phyloP scores from a whole-genome alignment of 1,140 invertebrate genomes.

The Drosophila parabipectinata region DNA sequence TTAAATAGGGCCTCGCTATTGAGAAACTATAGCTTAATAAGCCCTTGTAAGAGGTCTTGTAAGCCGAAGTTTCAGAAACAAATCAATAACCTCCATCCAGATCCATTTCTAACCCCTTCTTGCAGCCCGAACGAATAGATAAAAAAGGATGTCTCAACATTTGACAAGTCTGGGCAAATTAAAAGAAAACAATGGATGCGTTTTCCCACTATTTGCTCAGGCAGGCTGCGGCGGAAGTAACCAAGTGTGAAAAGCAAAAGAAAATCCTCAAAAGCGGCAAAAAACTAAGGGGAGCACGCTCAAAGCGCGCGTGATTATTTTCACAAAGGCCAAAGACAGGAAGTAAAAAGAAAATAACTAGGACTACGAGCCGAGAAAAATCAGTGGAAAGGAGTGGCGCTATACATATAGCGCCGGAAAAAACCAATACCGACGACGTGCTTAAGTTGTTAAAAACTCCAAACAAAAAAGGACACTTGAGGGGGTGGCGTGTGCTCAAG shows the following conservation, averaged over 20 bases:
- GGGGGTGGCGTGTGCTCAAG: conserved; percentile 9
- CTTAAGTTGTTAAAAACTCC: conserved; percentile 80
- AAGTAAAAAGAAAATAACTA: conserved; percentile 58
- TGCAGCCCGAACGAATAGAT: neutral
- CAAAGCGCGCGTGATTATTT: conserved; percentile 80
- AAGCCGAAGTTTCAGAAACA: neutral
- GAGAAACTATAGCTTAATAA: neutral
- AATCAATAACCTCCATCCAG: neutral
- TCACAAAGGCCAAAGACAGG: conserved; percentile 78
- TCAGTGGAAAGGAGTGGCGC: conserved; percentile 25
- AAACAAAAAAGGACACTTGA: conserved; percentile 59
- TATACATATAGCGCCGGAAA: conserved; percentile 50
- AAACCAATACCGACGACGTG: conserved; percentile 80
- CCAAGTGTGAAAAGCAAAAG: conserved; percentile 79
- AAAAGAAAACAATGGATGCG: conserved; percentile 75
- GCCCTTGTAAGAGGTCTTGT: too few species aligned
- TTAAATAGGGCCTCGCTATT: neutral
- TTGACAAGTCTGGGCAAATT: conserved; percentile 60
- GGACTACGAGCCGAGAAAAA: conserved; percentile 31
- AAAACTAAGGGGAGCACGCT: conserved; percentile 36
- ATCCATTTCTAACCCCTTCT: neutral
- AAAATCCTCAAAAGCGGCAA: conserved; percentile 51
- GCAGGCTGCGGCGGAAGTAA: conserved; percentile 62
- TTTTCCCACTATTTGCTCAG: conserved; percentile 43
- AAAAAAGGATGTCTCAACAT: conserved; percentile 11